Percentiles rank a stretch among this genome's conserved stretches.
Evolutionary conservation across 2,113 vertebrate genomes (phyloP).

Genomic region (Macquaria australasica): DNA sequence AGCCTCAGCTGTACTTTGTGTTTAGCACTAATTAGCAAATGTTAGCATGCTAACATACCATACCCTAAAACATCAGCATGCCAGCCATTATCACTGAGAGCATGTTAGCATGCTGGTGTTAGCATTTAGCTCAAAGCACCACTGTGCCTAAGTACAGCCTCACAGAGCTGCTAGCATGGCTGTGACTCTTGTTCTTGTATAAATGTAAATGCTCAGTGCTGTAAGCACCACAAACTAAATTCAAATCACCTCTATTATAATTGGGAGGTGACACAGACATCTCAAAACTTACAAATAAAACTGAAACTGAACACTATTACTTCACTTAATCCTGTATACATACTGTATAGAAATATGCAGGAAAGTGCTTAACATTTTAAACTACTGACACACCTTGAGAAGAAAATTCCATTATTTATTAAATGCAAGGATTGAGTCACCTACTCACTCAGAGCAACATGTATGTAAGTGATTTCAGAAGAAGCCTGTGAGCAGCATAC

Average conservation of each 20-base stretch:
- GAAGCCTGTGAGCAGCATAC: neutral
- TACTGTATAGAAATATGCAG: neutral
- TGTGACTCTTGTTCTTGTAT: neutral
- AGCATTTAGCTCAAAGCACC: neutral
- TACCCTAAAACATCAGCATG: neutral
- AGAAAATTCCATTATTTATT: conserved; percentile 34
- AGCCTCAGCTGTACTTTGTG: neutral
- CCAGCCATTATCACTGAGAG: neutral
- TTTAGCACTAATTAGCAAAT: neutral
- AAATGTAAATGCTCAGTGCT: neutral
- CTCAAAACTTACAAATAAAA: neutral
- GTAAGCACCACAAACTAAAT: neutral
- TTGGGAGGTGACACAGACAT: neutral
- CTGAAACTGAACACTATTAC: neutral
- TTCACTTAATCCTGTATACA: neutral
- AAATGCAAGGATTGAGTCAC: neutral
- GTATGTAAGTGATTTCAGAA: conserved; percentile 10
- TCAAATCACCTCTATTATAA: neutral
- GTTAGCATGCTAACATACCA: neutral
- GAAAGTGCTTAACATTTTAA: neutral
- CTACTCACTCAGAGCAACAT: neutral
- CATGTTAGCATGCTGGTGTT: neutral
- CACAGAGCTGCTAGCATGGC: neutral
- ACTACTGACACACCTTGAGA: conserved; percentile 8
- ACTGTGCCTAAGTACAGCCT: neutral